A percentile compares a stretch with the other conserved stretches of the same genome.
These are phyloP conservation scores for Drosophila varians DNA, from an alignment of 1,140 invertebrate species.

Conservation along the genomic window DNA sequence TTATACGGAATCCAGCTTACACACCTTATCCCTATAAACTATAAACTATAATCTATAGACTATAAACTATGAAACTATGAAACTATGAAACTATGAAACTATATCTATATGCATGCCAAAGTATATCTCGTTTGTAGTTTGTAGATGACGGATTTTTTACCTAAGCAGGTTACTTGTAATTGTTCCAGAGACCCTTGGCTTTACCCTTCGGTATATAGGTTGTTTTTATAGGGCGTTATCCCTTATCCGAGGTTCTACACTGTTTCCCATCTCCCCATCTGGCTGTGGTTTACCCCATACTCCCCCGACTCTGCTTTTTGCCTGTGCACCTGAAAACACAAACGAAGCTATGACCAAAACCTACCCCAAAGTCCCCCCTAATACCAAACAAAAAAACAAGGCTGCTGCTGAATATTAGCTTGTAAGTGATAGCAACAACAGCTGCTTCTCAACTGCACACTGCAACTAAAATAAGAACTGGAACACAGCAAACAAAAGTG, in stretches of 20 bases:
- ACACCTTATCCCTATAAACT: slow-evolving; percentile 34
- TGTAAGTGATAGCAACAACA: slow-evolving; percentile 44
- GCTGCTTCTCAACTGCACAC: slow-evolving; percentile 63
- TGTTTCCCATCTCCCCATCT: slow-evolving; percentile 1
- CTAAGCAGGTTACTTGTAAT: not conserved
- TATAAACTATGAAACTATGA: slow-evolving; percentile 6
- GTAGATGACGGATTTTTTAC: slow-evolving; percentile 20
- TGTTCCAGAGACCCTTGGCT: not conserved
- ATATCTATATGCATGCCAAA: slow-evolving; percentile 37
- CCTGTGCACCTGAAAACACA: slow-evolving; percentile 29
- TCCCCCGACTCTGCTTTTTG: slow-evolving; percentile 22
- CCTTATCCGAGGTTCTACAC: not conserved
- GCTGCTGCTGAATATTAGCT: slow-evolving; percentile 21
- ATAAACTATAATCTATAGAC: not conserved
- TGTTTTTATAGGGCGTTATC: not conserved
- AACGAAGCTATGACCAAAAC: slow-evolving; percentile 8
- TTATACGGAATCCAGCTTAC: slow-evolving; percentile 41
- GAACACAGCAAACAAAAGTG: slow-evolving; percentile 23
- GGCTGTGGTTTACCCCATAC: slow-evolving; percentile 6
- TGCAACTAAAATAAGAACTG: slow-evolving; percentile 38
- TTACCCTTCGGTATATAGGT: not conserved
- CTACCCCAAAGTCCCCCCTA: not conserved
- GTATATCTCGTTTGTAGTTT: slow-evolving; percentile 38
- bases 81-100: not conserved
- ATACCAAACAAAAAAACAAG: slow-evolving; percentile 21